phyloP scores from a whole-genome alignment of 1,140 invertebrate species.

The Pentalonia nigronervosa region DNA sequence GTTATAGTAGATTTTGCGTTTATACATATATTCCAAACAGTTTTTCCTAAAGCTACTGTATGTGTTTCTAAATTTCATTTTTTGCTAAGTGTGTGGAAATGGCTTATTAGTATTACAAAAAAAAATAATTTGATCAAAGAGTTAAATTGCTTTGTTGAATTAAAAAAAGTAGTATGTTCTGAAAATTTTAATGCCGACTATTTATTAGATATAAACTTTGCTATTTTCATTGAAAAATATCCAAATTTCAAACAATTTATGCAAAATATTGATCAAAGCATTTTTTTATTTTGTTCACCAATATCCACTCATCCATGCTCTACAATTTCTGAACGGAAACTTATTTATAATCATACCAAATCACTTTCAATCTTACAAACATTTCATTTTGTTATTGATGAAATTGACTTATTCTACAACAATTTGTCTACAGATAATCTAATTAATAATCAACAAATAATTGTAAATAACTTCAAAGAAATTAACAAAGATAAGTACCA shows the following conservation, averaged over 20 bases:
- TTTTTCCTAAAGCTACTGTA: constrained; percentile 6
- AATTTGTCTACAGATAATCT: background rate
- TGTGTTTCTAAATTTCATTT: constrained; percentile 45
- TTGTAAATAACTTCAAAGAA: background rate
- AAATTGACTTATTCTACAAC: constrained; percentile 5
- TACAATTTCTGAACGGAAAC: constrained; percentile 14
- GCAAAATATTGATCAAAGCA: background rate
- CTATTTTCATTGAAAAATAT: background rate
- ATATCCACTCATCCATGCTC: background rate
- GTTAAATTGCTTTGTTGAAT: constrained; percentile 12
- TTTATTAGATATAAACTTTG: background rate
- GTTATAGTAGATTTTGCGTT: background rate
- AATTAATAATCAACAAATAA: constrained; percentile 21
- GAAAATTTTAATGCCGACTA: background rate
- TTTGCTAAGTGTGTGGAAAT: constrained; percentile 28
- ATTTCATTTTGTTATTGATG: constrained; percentile 29
- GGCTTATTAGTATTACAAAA: background rate
- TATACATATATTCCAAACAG: background rate
- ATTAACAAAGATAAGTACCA: background rate
- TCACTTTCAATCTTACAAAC: constrained; percentile 2
- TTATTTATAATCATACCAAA: constrained; percentile 28
- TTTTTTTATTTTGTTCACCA: background rate
- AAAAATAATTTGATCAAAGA: background rate
- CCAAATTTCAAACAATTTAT: constrained; percentile 18
- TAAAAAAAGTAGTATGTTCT: constrained; percentile 22